A percentile compares a stretch with the other conserved stretches of the same genome.
Conservation (phyloP, 2,113 vertebrate genomes). For the Nothobranchius furzeri region DNA sequence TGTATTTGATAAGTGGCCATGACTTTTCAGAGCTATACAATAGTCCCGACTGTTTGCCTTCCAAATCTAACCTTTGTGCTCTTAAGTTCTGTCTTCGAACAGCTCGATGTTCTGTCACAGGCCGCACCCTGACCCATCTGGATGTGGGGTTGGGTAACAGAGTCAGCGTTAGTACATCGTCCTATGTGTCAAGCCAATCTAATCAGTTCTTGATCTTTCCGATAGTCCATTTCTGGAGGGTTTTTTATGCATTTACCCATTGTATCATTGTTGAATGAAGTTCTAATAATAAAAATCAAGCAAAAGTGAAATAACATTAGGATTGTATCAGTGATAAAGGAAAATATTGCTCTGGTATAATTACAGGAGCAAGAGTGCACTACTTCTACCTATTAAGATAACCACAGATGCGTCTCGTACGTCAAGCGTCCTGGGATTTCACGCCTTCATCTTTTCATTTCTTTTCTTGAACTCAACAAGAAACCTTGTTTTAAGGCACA, state of each 20-base stretch:
- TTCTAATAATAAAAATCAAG: conserved; percentile 73
- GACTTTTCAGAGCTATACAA: conserved; percentile 73
- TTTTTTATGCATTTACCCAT: conserved; percentile 17
- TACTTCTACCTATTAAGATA: too few relatives aligned
- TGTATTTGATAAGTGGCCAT: conserved; percentile 74
- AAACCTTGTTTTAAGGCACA: conserved; percentile 76
- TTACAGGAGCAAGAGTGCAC: conserved; percentile 42
- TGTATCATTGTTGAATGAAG: conserved; percentile 57
- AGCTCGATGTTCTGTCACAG: conserved; percentile 64
- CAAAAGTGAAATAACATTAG: conserved; percentile 65
- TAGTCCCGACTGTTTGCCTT: conserved; percentile 72
- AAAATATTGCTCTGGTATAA: conserved; percentile 24
- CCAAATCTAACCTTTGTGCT: conserved; percentile 76
- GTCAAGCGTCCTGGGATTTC: conserved; percentile 75
- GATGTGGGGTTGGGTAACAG: conserved; percentile 62
- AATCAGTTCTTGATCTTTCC: conserved; percentile 43
- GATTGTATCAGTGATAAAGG: conserved; percentile 75
- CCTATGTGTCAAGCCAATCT: conserved; percentile 70
- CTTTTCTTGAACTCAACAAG: conserved; percentile 48
- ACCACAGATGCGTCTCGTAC: not conserved
- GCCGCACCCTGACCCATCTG: conserved; percentile 73
- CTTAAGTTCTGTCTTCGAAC: conserved; percentile 68
- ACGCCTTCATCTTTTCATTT: conserved; percentile 33
- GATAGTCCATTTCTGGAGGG: conserved; percentile 60
- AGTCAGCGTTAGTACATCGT: conserved; percentile 66